phyloP scores from a whole-genome alignment of 64 coral and sea anemone species.

The Astreopora myriophthalma region DNA sequence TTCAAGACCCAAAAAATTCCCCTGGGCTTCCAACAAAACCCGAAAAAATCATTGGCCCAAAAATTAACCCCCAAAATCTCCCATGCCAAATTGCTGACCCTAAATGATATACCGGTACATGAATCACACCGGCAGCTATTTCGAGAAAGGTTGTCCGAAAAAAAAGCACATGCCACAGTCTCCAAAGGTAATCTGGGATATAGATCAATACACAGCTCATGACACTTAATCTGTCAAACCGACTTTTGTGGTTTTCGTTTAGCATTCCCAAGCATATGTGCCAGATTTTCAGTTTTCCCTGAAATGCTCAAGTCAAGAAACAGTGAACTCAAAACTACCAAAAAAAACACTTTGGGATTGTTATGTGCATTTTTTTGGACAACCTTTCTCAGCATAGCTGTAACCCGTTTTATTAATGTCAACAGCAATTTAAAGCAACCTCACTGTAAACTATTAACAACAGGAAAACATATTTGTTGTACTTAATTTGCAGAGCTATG shows the following conservation, averaged over 20 bases:
- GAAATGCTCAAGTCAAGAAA: background rate
- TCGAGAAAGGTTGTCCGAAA: background rate
- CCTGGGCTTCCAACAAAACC: no score
- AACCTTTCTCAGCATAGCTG: constrained; percentile 1
- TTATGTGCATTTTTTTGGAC: background rate
- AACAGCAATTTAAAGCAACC: no score
- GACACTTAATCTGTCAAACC: background rate
- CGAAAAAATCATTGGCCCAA: no score
- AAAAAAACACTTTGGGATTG: background rate
- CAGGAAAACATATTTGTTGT: no score
- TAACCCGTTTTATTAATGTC: no score
- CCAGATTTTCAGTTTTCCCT: background rate
- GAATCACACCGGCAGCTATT: background rate
- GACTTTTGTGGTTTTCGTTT: background rate
- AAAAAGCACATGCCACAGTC: background rate
- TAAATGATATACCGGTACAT: no score
- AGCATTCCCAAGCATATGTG: background rate
- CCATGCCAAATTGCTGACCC: no score
- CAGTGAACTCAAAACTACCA: background rate
- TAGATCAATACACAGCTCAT: background rate
- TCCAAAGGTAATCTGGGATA: background rate
- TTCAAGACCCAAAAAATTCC: background rate
- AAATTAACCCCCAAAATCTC: no score
- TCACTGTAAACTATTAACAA: no score
- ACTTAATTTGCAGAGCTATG: no score